Evolutionary conservation across 37 sponge, comb jelly and placozoan species (phyloP).

Genomic region (Haliclona indistincta): DNA sequence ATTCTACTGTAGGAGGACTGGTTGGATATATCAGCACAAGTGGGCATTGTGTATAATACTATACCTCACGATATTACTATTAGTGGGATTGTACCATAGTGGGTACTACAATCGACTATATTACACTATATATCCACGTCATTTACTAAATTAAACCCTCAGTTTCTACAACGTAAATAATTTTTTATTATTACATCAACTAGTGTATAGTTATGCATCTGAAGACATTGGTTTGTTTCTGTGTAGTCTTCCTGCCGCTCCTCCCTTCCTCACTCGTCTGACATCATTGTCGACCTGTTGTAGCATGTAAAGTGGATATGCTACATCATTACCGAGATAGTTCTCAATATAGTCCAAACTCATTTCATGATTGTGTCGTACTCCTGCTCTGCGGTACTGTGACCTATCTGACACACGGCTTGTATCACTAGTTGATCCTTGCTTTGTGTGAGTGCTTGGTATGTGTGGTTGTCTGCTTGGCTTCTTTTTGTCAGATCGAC

Average conservation of each 20-base stretch:
- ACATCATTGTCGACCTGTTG: conserved; percentile 6
- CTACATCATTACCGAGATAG: conserved; percentile 9
- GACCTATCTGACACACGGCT: background rate
- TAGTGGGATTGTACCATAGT: too few relatives aligned
- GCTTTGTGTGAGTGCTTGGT: background rate
- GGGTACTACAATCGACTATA: too few relatives aligned
- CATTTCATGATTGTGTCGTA: background rate
- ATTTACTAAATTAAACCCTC: too few relatives aligned
- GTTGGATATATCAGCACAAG: too few relatives aligned
- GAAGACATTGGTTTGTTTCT: too few relatives aligned
- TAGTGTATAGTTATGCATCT: too few relatives aligned
- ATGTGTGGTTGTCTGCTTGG: background rate
- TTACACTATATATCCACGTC: background rate
- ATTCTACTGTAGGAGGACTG: too few relatives aligned
- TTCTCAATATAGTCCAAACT: conserved; percentile 27
- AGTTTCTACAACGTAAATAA: too few relatives aligned
- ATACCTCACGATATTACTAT: too few relatives aligned
- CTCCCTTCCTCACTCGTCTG: conserved; percentile 9
- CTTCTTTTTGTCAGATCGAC: conserved; percentile 19
- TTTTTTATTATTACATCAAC: too few relatives aligned
- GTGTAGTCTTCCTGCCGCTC: too few relatives aligned
- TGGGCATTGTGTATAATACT: too few relatives aligned
- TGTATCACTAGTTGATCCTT: background rate
- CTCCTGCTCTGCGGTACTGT: background rate
- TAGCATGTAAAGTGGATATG: conserved; percentile 30